Evolutionary conservation across 2,888 invertebrate genomes (phyloP).

Genomic region (Smittia sp.): DNA sequence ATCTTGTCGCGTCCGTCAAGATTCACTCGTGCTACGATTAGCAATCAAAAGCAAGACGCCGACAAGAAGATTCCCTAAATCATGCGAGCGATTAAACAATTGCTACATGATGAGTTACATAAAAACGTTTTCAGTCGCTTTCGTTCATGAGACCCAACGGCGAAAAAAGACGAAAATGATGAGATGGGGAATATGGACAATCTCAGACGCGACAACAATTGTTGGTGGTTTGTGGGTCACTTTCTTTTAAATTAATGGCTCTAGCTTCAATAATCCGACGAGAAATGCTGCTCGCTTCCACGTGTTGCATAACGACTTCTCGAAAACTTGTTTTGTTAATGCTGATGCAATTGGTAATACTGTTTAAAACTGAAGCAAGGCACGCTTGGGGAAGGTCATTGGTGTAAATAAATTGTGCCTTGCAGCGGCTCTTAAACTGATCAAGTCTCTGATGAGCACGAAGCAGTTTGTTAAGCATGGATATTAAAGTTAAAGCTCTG

Average conservation of each 20-base stretch:
- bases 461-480: no score
- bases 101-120: no score
- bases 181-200: no score
- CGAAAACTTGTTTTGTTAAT: not conserved
- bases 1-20: no score
- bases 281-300: not conserved
- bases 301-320: not conserved
- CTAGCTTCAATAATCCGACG: not conserved
- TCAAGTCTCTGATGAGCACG: not conserved
- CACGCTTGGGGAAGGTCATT: not conserved
- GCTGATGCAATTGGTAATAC: not conserved
- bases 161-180: no score
- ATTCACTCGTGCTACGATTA: no score
- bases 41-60: no score
- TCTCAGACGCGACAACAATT: not conserved
- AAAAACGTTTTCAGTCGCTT: no score
- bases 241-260: constrained; percentile 1
- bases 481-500: no score
- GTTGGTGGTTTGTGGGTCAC: not conserved
- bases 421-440: not conserved
- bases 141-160: no score
- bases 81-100: no score
- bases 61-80: no score
- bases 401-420: not conserved
- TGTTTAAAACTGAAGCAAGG: not conserved